These are phyloP conservation scores for Falco rusticolus DNA, from an alignment of 2,797 vertebrate species.

Conservation along the genomic window DNA sequence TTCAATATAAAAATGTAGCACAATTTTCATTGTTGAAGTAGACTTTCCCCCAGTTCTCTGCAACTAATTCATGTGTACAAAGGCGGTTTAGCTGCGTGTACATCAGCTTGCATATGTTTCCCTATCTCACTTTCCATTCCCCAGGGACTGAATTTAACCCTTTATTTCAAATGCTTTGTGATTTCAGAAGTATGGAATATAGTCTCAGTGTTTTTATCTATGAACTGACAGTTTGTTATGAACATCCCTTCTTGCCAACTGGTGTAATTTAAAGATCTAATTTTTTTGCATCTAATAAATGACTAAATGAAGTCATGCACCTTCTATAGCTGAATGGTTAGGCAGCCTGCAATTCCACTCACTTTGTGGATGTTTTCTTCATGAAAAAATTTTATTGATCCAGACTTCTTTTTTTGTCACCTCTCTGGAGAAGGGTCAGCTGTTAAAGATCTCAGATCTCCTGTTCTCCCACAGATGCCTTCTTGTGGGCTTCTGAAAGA, in stretches of 20 bases:
- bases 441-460: not conserved
- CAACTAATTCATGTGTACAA: not conserved
- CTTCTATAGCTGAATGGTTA: not conserved
- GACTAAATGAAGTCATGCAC: not conserved
- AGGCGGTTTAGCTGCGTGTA: not conserved
- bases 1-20: not conserved
- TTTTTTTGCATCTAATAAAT: not conserved
- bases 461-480: not conserved
- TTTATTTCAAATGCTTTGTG: not conserved
- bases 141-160: not conserved
- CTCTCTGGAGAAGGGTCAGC: not conserved
- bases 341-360: not conserved
- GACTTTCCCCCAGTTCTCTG: not conserved
- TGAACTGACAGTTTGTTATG: not conserved
- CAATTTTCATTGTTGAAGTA: not conserved
- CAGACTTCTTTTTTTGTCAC: not conserved
- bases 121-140: not conserved
- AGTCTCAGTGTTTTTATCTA: not conserved
- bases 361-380: not conserved
- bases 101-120: not conserved
- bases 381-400: not conserved
- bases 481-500: not conserved
- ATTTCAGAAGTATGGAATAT: not conserved
- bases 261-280: not conserved
- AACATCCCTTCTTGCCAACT: not conserved